Base-by-base conservation (phyloP, 2,888 invertebrate species). In the Drosophila neotestacea region DNA sequence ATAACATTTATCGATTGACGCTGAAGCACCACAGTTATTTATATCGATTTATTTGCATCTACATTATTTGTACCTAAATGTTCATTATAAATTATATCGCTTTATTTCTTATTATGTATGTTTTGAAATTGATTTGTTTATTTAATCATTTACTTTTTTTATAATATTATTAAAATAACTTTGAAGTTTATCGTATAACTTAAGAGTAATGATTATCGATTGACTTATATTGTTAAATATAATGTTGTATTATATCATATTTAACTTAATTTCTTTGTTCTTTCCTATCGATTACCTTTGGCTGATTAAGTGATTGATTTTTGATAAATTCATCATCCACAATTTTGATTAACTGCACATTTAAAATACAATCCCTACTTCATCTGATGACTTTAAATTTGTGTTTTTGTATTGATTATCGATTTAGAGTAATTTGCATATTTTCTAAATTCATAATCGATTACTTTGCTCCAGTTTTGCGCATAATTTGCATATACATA, bases 1-100 rank as follows among this genome's bases (percentile, higher is more conserved):
- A 65, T 51, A 60, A 38, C 36, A 5, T 46, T 55, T 55, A 70
- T 68, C 61, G 69, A 70, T 55, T 55, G 48, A 6, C 36, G 10
- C 22, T 11, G 9, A 46, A 38, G 16, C n/a, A 51, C 7, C 27
- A 27, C 13, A 47, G 30, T 13, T 13, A n/a, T 11, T n/a, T 22
- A 34, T 61, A 51, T 66, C 73, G 54, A 72, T 71, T 42, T 11
- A 10, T 6, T 13, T 11, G 6, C 50, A 36, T 22, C 10, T 4
- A 0, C 6, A 4, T 7, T 7, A 6, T 4, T 11, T 5, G 5
- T 42, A 3, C 22, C 3, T 22, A 3, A 22, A 16, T 41, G 7
- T 16, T 41, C 5, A 22, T 41, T 42, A 22, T 22, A 22, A 22
- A 22, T 22, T 2, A 22, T 22, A 9, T 11, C 36, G 9, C 1